Conservation (phyloP, 2,797 vertebrate species). For the Lindbergichthys nudifrons region DNA sequence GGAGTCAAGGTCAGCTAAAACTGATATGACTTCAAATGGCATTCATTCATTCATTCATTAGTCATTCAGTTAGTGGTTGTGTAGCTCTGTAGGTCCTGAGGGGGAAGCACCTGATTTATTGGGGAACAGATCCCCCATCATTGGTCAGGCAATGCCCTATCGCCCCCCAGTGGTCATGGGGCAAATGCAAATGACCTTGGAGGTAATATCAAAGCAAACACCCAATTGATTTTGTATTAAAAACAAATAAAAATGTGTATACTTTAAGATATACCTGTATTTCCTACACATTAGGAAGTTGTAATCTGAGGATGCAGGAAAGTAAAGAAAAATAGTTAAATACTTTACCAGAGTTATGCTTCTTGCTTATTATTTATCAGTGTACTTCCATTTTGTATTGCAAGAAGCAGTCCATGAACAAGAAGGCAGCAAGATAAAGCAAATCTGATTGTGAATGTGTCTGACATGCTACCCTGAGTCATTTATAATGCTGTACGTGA, state of each 20-base stretch:
- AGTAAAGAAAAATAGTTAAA: constrained; percentile 26
- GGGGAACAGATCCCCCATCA: constrained; percentile 33
- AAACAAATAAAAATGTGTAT: not conserved
- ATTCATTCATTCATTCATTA: constrained; percentile 49
- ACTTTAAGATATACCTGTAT: not conserved
- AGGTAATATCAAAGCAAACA: constrained; percentile 17
- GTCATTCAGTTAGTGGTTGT: constrained; percentile 31
- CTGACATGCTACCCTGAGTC: constrained; percentile 38
- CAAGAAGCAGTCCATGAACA: constrained; percentile 1
- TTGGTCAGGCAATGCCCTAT: constrained; percentile 62
- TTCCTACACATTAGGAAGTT: not conserved
- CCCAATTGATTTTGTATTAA: not conserved
- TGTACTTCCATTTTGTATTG: constrained; percentile 22
- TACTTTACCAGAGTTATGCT: constrained; percentile 22
- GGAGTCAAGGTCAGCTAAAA: constrained; percentile 55
- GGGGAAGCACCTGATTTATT: constrained; percentile 52
- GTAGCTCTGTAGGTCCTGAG: constrained; percentile 10
- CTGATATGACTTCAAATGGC: constrained; percentile 50
- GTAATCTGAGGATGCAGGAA: constrained; percentile 22
- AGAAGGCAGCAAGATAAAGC: constrained; percentile 46
- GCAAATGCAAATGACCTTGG: constrained; percentile 59
- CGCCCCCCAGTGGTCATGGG: constrained; percentile 72
- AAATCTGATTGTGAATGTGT: constrained; percentile 38
- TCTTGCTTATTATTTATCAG: constrained; percentile 34
- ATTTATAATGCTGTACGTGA: constrained; percentile 66